Conservation (phyloP, 2,888 invertebrate species). For the Capitulum mitella region DNA sequence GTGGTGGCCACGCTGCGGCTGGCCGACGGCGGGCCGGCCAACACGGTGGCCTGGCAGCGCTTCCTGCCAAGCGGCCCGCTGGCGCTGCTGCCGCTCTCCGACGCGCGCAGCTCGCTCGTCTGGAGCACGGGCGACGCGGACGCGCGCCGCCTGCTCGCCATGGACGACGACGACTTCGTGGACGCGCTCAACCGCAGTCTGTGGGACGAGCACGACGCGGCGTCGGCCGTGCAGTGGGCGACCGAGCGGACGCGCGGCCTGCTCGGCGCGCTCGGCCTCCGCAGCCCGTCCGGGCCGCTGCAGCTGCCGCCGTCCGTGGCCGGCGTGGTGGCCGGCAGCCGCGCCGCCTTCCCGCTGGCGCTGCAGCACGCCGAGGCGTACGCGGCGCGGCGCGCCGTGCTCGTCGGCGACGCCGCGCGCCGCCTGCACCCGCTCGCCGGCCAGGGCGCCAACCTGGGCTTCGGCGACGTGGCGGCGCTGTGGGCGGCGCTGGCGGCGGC, state of each 20-base stretch:
- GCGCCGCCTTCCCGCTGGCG: conserved; percentile 86
- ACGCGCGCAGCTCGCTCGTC: conserved; percentile 76
- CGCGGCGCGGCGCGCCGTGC: conserved; percentile 66
- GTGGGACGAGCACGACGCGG: conserved; percentile 38
- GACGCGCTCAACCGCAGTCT: conserved; percentile 80
- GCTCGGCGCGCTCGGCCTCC: conserved; percentile 55
- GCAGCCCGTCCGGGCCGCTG: conserved; percentile 46
- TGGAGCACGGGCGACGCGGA: conserved; percentile 76
- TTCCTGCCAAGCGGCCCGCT: conserved; percentile 88
- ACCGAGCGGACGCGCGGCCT: conserved; percentile 45
- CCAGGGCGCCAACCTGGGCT: conserved; percentile 92
- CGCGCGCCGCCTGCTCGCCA: conserved; percentile 61
- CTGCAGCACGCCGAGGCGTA: conserved; percentile 85
- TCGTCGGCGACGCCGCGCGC: conserved; percentile 66
- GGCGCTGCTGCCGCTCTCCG: conserved; percentile 78
- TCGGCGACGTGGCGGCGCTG: conserved; percentile 80
- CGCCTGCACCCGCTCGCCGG: conserved; percentile 36
- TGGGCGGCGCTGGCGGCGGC: conserved; percentile 61
- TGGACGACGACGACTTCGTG: conserved; percentile 72
- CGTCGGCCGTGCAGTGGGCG: conserved; percentile 65
- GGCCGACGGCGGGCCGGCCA: conserved; percentile 62
- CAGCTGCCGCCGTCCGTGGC: conserved; percentile 64
- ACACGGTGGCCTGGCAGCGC: conserved; percentile 91
- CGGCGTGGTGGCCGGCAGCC: conserved; percentile 45
- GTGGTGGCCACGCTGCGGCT: conserved; percentile 84